Base-by-base conservation (phyloP, 2,113 vertebrate genomes). In the Thomomys bottae region DNA sequence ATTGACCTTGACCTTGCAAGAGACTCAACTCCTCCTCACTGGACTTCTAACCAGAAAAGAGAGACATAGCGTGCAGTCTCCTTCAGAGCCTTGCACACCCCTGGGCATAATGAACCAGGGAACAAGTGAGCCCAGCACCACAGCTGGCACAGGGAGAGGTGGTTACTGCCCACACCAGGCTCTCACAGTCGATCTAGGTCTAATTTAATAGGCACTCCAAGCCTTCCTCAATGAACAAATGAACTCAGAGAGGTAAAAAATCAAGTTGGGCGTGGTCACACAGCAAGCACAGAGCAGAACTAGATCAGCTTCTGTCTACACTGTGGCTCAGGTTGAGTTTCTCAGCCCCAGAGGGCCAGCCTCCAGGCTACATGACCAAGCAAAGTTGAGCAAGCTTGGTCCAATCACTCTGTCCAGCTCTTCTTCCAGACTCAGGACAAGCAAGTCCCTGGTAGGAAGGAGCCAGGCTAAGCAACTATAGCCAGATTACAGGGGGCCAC, bases 401-500 rank as follows among this genome's bases (percentile, higher is more conserved):
- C 78, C 70, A 23, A 67, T 24, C 23, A 11, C 18, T 14, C n/a
- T 2, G 0, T 11, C 5, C 3, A 34, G 54, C 76, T 88, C 70
- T 57, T 85, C 49, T 66, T 70, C 21, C 11, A 36, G 40, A 26
- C 18, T 30, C 8, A 24, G 63, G n/a, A 38, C 38, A 38, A 63
- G 72, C 0, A 17, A 24, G 4, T 34, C 21, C 20, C 68, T n/a
- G 9, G 15, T 0, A 63, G 67, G 73, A 85, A 26, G 61, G 80
- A 24, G 30, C 42, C 72, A 34, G 6, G 67, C 61, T 38, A 61
- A 81, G 82, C 90, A 93, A 83, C 92, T 82, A 36, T 20, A 63
- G 70, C 67, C 67, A 89, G 87, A 94, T 87, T 66, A 77, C 34
- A 89, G 64, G 26, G 28, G 71, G 36, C 23, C 82, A 72, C 0